Evolutionary conservation across 2,797 vertebrate species (phyloP), one percentile per base, ranked within the genome.

Genomic region (Tarsius wallacei): DNA sequence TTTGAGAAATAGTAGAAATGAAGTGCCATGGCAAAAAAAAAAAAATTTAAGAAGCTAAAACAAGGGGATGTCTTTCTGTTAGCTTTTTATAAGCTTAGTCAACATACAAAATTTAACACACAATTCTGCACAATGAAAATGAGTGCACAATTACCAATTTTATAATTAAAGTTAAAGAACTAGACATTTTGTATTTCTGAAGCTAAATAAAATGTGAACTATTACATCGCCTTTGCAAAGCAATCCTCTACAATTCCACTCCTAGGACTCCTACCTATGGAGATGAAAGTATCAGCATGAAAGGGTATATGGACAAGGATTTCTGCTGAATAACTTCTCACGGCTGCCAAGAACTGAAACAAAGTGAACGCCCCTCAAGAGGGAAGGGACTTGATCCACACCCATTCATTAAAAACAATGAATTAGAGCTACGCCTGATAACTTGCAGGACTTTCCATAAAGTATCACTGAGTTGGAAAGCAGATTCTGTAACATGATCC

Each of bases 141-240:
- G 33, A 96, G 66, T 36, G 77, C 14, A 59, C 14, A 82, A 85
- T 42, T 51, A 36, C 61, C 47, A 63, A 36, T 51, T 89, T 95
- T 86, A 86, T 22, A 91, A 90, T 80, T 83, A 70, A 88, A 68
- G n/a, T 51, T 77, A 81, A 81, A 77, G 66, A 66, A 70, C 22
- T 36, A 78, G 36, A 47, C 49, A 87, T 13, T 47, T 89, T 71
- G 24, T 74, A 84, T 84, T 87, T 90, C 76, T 70, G 42, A 74
- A 93, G 21, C n/a, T 73, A 51, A 84, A 92, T 76, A 86, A 87
- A 96, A 93, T 64, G 19, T 53, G 24, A 90, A 91, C 31, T 14
- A 17, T 74, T 59, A 82, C 2, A 70, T 81, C 8, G 91, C 68
- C 51, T 63, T 91, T 33, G n/a, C 86, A 94, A 85, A 94, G 66